These are phyloP conservation scores for Hemaris fuciformis DNA, from an alignment of 2,888 invertebrate species.

Conservation along the genomic window DNA sequence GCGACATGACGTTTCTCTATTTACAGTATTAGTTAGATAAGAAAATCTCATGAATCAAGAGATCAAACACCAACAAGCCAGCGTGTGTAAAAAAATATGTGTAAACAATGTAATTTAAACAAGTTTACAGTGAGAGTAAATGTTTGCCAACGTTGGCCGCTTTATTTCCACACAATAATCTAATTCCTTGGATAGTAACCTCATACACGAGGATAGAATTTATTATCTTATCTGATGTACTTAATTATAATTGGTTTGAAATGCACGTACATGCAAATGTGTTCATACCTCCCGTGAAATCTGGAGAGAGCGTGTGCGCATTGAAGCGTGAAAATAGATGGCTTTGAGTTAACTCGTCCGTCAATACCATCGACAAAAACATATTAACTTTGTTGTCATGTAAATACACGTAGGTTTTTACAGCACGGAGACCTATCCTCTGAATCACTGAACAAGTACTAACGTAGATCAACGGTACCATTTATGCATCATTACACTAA, in stretches of 20 bases:
- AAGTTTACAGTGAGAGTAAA: conserved; percentile 7
- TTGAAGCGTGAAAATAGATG: conserved; percentile 47
- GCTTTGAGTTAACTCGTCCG: conserved; percentile 42
- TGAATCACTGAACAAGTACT: not conserved
- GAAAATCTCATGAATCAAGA: not conserved
- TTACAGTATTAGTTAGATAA: not conserved
- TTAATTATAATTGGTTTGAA: conserved; percentile 58
- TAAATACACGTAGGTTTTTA: conserved; percentile 1
- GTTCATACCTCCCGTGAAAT: conserved; percentile 69
- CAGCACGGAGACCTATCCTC: not conserved
- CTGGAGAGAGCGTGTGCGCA: conserved; percentile 64
- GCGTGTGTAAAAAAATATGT: not conserved
- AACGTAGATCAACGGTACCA: not conserved
- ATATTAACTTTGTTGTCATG: conserved; percentile 26
- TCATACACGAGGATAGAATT: conserved; percentile 40
- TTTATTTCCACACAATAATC: conserved; percentile 26
- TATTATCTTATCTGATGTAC: conserved; percentile 58
- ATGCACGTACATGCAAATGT: conserved; percentile 69
- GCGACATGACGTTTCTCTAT: not conserved
- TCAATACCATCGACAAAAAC: conserved; percentile 46
- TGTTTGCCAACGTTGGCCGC: conserved; percentile 1
- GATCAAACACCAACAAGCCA: not conserved
- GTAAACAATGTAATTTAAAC: conserved; percentile 3
- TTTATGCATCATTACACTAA: not conserved
- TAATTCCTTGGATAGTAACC: conserved; percentile 30